Evolutionary conservation across 2,888 invertebrate species (phyloP).

Genomic region (Acleris laterana): DNA sequence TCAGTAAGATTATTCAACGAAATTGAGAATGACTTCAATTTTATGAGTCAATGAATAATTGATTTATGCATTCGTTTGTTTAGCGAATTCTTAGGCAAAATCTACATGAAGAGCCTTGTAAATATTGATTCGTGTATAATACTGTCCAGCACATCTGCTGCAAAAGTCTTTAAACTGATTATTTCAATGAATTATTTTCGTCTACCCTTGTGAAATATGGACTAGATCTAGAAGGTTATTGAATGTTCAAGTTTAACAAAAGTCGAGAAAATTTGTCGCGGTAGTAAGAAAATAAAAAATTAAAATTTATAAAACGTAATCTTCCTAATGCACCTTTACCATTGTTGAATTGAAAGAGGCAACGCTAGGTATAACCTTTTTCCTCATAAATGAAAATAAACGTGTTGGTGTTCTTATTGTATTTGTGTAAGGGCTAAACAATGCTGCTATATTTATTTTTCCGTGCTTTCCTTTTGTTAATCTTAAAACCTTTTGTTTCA

Average conservation of each 20-base stretch:
- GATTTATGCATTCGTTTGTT: too few species aligned
- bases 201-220: neutral
- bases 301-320: neutral
- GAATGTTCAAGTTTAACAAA: neutral
- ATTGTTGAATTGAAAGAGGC: neutral
- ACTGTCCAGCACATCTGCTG: too few species aligned
- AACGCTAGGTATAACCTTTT: neutral
- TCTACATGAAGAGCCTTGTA: too few species aligned
- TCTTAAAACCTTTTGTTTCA: constrained; percentile 17
- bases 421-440: neutral
- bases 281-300: neutral
- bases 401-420: neutral
- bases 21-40: too few species aligned
- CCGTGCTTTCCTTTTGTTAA: neutral
- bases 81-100: too few species aligned
- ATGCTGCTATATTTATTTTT: too few species aligned
- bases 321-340: neutral
- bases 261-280: neutral
- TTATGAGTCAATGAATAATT: too few species aligned
- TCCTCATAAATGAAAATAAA: neutral
- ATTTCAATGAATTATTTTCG: neutral
- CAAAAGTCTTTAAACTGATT: too few species aligned
- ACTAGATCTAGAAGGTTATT: neutral
- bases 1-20: too few species aligned
- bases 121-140: too few species aligned